These are phyloP conservation scores for Brachionus sp. DNA, from an alignment of 1,140 invertebrate genomes.

Conservation along the genomic window DNA sequence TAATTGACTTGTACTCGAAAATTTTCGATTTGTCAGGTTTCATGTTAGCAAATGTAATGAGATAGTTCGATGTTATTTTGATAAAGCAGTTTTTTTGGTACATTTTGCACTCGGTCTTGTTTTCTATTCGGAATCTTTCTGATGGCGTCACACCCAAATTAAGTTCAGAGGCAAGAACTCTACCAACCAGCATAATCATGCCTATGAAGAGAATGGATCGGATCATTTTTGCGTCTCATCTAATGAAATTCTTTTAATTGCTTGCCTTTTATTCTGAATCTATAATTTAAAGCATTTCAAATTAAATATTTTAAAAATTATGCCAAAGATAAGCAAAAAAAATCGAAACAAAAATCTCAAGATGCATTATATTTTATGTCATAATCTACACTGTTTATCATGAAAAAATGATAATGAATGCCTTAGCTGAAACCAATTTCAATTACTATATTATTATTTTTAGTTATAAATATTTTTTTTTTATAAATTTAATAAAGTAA, in stretches of 20 bases:
- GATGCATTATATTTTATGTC: neutral
- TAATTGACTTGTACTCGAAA: constrained; percentile 9
- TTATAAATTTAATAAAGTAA: too few species aligned
- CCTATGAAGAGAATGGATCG: neutral
- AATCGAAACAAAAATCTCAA: neutral
- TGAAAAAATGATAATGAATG: neutral
- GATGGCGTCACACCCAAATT: neutral
- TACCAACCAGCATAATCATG: neutral
- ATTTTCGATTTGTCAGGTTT: neutral
- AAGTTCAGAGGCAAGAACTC: neutral
- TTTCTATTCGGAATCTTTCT: neutral
- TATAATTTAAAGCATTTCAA: neutral
- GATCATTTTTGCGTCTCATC: neutral
- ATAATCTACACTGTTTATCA: neutral
- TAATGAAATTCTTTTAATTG: neutral
- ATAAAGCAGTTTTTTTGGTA: constrained; percentile 10
- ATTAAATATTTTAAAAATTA: constrained; percentile 26
- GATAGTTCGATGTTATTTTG: constrained; percentile 3
- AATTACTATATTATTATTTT: too few species aligned
- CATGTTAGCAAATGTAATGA: neutral
- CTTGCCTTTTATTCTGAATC: neutral
- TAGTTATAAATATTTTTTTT: too few species aligned
- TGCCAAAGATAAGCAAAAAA: constrained; percentile 4
- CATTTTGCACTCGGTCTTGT: constrained; percentile 16
- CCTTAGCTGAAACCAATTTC: too few species aligned